phyloP scores from a whole-genome alignment of 2,113 vertebrate genomes.

The Coracopsis vasa region DNA sequence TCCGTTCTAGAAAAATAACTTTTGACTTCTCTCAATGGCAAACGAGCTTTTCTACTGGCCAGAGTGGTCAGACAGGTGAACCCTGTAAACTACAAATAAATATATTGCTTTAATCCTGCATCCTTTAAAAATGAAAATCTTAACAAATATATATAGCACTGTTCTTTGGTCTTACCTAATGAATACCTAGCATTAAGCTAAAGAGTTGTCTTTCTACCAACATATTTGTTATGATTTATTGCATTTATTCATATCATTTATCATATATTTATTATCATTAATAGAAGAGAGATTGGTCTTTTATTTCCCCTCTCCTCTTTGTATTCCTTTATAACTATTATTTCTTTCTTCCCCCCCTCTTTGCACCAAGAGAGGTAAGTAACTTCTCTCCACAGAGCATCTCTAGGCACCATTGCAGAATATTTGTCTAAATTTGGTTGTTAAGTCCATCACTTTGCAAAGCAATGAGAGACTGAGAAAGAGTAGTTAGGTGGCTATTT shows the following conservation, averaged over 20 bases:
- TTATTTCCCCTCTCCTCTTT: accelerated
- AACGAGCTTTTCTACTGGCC: not conserved
- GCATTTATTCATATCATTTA: no score
- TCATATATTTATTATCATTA: no score
- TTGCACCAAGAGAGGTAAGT: not conserved
- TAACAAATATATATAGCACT: not conserved
- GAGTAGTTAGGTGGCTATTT: not conserved
- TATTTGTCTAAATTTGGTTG: not conserved
- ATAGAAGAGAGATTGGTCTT: not conserved
- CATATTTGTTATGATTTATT: no score
- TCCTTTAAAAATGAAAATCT: not conserved
- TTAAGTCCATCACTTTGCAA: not conserved
- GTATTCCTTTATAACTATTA: not conserved
- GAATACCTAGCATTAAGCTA: not conserved
- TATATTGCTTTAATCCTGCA: not conserved
- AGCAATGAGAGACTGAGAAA: not conserved
- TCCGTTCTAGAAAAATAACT: not conserved
- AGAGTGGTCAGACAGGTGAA: not conserved
- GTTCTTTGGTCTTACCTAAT: not conserved
- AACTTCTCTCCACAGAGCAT: not conserved
- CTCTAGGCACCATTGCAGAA: not conserved
- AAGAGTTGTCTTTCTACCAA: not conserved
- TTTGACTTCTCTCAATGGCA: not conserved
- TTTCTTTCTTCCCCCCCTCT: not conserved
- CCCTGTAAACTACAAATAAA: not conserved